phyloP scores from a whole-genome alignment of 1,140 invertebrate species.

The Drosophila nigrodunni region DNA sequence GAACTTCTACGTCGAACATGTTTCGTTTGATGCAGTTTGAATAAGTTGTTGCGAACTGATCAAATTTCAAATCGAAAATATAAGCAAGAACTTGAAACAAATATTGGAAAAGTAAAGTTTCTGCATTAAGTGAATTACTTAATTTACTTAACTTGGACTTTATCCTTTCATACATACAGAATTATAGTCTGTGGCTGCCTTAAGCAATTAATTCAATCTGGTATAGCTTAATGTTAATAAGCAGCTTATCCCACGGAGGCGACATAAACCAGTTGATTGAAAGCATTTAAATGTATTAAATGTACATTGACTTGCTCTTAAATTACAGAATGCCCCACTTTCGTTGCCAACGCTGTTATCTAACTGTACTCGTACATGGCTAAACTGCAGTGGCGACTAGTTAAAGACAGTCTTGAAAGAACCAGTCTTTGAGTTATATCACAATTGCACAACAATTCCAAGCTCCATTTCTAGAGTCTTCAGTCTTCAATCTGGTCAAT shows the following conservation, averaged over 20 bases:
- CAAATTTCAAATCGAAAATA: constrained; percentile 3
- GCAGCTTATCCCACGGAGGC: not conserved
- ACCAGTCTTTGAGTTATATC: constrained; percentile 36
- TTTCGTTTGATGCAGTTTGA: constrained; percentile 2
- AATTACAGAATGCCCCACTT: constrained; percentile 41
- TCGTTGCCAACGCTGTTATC: constrained; percentile 43
- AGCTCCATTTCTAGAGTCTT: constrained; percentile 20
- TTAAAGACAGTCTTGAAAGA: constrained; percentile 20
- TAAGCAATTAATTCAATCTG: not conserved
- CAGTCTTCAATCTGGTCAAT: constrained; percentile 25
- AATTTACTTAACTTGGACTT: no score
- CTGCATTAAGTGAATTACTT: no score
- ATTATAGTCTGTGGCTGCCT: not conserved
- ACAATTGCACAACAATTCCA: constrained; percentile 26
- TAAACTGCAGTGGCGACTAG: constrained; percentile 25
- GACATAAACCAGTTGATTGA: constrained; percentile 44
- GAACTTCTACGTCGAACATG: constrained; percentile 13
- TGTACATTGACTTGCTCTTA: constrained; percentile 22
- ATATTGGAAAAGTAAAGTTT: not conserved
- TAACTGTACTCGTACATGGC: constrained; percentile 43
- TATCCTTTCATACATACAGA: no score
- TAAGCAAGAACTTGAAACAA: not conserved
- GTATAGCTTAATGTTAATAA: not conserved
- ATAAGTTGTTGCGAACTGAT: constrained; percentile 6
- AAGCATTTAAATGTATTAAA: constrained; percentile 16